These are phyloP conservation scores for Astyanax mexicanus DNA, from an alignment of 2,797 vertebrate genomes.

Conservation along the genomic window DNA sequence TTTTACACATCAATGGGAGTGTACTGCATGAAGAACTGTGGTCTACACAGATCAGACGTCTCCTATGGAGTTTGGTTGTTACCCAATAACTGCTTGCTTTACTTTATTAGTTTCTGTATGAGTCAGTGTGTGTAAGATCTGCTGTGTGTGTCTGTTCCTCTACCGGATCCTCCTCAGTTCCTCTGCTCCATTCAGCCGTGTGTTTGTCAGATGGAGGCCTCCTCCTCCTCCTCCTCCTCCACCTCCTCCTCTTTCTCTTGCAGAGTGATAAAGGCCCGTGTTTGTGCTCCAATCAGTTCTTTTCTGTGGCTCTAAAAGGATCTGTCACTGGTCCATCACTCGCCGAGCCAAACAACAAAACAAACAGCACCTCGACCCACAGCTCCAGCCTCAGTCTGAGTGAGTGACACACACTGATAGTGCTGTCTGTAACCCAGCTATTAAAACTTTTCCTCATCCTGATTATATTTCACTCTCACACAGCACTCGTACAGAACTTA, in stretches of 20 bases:
- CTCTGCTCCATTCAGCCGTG: constrained; percentile 12
- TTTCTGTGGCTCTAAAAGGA: constrained; percentile 33
- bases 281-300: constrained; percentile 43
- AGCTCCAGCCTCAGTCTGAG: neutral
- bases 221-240: neutral
- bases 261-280: constrained; percentile 22
- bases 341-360: neutral
- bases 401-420: neutral
- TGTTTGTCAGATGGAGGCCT: constrained; percentile 17
- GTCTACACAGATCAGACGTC: neutral
- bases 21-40: no score
- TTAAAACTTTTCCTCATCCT: neutral
- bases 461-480: neutral
- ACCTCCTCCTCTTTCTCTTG: no score
- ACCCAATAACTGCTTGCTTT: constrained; percentile 8
- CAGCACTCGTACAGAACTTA: neutral
- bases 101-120: constrained; percentile 29
- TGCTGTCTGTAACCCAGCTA: constrained; percentile 9
- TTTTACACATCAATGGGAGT: no score
- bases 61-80: constrained; percentile 7
- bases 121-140: constrained; percentile 1
- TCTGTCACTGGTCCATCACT: constrained; percentile 36
- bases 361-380: constrained; percentile 25
- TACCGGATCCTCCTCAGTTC: constrained; percentile 11
- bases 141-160: constrained; percentile 9